Percentiles rank a stretch among this genome's conserved stretches.
These are phyloP conservation scores for Bombus balteatus DNA, from an alignment of 1,140 invertebrate genomes.

Conservation along the genomic window DNA sequence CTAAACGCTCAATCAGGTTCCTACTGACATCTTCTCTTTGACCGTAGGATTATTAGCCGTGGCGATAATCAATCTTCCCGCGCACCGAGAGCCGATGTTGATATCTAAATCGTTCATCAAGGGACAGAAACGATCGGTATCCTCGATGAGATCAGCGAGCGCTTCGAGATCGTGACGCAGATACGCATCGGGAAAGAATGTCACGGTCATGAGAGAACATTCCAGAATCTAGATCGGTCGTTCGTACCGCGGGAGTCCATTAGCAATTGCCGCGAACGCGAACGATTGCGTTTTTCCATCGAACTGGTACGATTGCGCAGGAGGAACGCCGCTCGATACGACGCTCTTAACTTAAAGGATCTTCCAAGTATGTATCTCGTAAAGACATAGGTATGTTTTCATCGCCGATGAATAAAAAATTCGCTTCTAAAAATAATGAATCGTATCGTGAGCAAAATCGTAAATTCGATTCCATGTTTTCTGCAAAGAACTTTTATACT, in stretches of 20 bases:
- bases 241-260: conserved; percentile 34
- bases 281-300: conserved; percentile 39
- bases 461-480: not conserved
- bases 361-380: not conserved
- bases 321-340: not conserved
- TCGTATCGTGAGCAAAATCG: not conserved
- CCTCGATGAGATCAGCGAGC: conserved; percentile 41
- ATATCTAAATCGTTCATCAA: conserved; percentile 64
- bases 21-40: conserved; percentile 40
- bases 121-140: conserved; percentile 37
- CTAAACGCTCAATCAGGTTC: conserved; percentile 37
- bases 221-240: conserved; percentile 52
- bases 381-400: not conserved
- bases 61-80: conserved; percentile 60
- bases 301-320: not conserved
- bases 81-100: conserved; percentile 40
- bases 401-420: not conserved
- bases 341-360: not conserved
- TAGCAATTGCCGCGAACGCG: conserved; percentile 35
- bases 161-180: conserved; percentile 33
- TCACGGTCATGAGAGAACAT: conserved; percentile 50
- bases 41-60: conserved; percentile 52
- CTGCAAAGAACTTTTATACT: not conserved
- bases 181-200: conserved; percentile 50
- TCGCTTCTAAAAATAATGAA: not conserved